Base-by-base conservation (phyloP, 2,888 invertebrate species). In the Alviniconcha strummeri region DNA sequence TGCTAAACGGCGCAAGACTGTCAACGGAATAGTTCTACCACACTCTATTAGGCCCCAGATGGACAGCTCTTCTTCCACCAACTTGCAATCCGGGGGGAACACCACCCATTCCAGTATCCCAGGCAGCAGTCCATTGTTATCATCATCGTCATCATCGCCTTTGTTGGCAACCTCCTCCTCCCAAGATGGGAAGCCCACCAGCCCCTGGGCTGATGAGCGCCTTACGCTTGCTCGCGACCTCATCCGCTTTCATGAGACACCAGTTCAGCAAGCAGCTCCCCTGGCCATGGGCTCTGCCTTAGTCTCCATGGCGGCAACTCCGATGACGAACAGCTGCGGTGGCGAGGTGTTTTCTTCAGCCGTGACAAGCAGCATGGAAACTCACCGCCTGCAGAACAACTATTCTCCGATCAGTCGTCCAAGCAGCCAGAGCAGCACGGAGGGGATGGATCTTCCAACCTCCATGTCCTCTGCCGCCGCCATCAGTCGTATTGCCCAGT, bases 391-490 rank as follows among this genome's bases (percentile, higher is more conserved):
- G 57, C 83, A 85, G 67, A 76, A 64, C 76, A 91, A 92, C 36
- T 94, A 94, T 82, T 94, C 94, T 5, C 94, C 94, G 2, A 94
- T 94, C 83, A 94, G 94, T 64, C 89, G 94, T 80, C 94, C 94
- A 5, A 93, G 91, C 84, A 93, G 93, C 87, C 89, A 93, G 6
- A 93, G 93, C 85, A 92, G 92, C 75, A 88, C 88, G 8, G 82
- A 84, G 57, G 82, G 83, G 55, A 17, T 80, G 56, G 85, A 84
- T 17, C 78, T 81, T 4, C 72, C 84, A 15, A 57, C 78, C 5
- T 19, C 81, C 8, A 7, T 71, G 54, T 57, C 77, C 5, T 67
- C n/a, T 1, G 67, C 76, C 8, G 54, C 55, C 1, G 64, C 52
- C n/a, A 60, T 82, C 60, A 57, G 67, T 76, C 76, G 76, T 5